A percentile compares a stretch with the other conserved stretches of the same genome.
phyloP scores from a whole-genome alignment of 2,797 vertebrate genomes.

The Threskiornis aethiopicus region DNA sequence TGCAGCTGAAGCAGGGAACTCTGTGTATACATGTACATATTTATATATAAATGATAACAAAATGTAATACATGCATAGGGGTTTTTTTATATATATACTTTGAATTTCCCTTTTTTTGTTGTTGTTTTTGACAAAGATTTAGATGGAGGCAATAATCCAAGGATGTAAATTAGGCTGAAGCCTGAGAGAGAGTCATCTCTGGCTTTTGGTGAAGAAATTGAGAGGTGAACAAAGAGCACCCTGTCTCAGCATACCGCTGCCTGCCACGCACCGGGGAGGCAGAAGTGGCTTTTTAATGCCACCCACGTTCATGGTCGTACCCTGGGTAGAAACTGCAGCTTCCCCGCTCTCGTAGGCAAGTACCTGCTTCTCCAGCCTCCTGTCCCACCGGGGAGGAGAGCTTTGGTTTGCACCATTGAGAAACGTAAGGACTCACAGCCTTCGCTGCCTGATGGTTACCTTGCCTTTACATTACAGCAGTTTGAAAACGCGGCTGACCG shows the following conservation, averaged over 20 bases:
- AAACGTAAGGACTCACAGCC: neutral
- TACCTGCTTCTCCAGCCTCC: neutral
- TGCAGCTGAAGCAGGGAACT: neutral
- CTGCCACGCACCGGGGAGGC: rapidly evolving
- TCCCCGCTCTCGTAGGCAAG: rapidly evolving
- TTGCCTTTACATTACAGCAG: neutral
- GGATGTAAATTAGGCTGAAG: neutral
- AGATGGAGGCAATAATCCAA: neutral
- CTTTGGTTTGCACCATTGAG: neutral
- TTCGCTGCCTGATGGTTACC: neutral
- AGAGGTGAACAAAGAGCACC: neutral
- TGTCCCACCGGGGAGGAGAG: neutral
- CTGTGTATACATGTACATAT: neutral
- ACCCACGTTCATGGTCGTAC: neutral
- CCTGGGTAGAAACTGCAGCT: neutral
- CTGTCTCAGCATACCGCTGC: neutral
- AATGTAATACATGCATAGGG: neutral
- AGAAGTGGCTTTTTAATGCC: neutral
- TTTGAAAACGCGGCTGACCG: neutral
- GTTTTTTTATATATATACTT: neutral
- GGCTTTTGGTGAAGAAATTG: neutral
- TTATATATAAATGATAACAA: neutral
- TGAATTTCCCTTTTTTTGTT: neutral
- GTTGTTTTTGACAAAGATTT: neutral
- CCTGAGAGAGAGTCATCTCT: neutral